Conservation (phyloP, 1,140 invertebrate genomes). For the Archivesica marissinica region DNA sequence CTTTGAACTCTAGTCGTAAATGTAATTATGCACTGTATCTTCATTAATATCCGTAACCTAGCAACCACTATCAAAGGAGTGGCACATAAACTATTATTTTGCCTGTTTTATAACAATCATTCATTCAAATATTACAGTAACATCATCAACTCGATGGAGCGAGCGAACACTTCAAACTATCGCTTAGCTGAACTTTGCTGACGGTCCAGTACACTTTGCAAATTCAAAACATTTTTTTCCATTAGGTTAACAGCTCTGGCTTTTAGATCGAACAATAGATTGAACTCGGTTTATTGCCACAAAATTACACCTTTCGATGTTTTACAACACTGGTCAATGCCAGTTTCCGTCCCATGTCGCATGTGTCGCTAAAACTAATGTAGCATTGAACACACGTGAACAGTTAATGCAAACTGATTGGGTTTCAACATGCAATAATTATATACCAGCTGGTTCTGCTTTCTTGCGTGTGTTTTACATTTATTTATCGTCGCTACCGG, state of each 20-base stretch:
- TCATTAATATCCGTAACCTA: no score
- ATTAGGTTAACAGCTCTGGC: no score
- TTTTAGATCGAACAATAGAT: background rate
- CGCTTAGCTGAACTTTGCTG: background rate
- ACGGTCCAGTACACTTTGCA: no score
- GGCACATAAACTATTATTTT: no score
- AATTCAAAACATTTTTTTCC: background rate
- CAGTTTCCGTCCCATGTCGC: background rate
- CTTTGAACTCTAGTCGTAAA: no score
- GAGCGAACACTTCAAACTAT: background rate
- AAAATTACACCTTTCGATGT: background rate
- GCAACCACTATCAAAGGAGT: no score
- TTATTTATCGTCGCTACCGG: no score
- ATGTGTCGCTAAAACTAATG: background rate
- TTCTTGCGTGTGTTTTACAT: no score
- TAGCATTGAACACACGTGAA: no score
- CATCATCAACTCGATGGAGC: background rate
- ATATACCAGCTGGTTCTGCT: no score
- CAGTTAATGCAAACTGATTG: no score
- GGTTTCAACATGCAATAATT: background rate
- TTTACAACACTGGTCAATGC: background rate
- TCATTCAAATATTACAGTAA: background rate
- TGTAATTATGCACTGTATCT: no score
- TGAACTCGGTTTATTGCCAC: background rate
- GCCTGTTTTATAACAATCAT: background rate